Evolutionary conservation across 2,888 invertebrate genomes (phyloP), one percentile per base, ranked within the genome.

Genomic region (Dastarcus helophoroides): DNA sequence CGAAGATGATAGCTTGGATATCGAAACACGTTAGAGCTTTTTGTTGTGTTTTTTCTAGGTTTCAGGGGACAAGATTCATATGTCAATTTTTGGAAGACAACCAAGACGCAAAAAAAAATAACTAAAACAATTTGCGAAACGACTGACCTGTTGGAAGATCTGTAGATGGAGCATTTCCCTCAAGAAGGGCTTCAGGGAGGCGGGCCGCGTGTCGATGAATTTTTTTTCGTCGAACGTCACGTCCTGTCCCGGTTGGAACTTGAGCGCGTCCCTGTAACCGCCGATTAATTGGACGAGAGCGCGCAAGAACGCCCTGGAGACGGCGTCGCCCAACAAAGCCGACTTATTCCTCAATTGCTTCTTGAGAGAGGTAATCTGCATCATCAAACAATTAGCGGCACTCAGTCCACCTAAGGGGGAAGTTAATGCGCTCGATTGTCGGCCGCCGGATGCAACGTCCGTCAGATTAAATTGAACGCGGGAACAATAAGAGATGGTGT

Each of bases 201-300:
- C 57, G 3, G 89, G 85, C 36, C 93, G 73, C 17, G 86, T 84
- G 55, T 79, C 80, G 21, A 94, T 78, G 58, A 95, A 95, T 44
- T 79, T 79, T 39, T 90, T 85, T 29, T 76, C 71, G 60, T 84
- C 81, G 56, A 93, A 94, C 5, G 83, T 86, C 33, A 89, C 86
- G 46, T 71, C 69, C 46, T 79, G 73, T 3, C 76, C 77, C 41
- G 74, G 71, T 37, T 73, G 70, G 46, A 79, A 77, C 58, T 79
- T 79, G 24, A 94, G 73, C 14, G 91, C 93, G 60, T 93, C 91
- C 40, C 89, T 70, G 60, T 93, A 94, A 39, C 90, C 89, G 26
- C 95, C 95, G 48, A 97, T 95, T 32, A 97, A 68, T 58, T 86
- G 82, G 7, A 95, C 95, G 43, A 95, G 67, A 6, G 93, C 85